These are phyloP conservation scores for Synodontis membranacea DNA, from an alignment of 2,113 vertebrate species.

Conservation along the genomic window DNA sequence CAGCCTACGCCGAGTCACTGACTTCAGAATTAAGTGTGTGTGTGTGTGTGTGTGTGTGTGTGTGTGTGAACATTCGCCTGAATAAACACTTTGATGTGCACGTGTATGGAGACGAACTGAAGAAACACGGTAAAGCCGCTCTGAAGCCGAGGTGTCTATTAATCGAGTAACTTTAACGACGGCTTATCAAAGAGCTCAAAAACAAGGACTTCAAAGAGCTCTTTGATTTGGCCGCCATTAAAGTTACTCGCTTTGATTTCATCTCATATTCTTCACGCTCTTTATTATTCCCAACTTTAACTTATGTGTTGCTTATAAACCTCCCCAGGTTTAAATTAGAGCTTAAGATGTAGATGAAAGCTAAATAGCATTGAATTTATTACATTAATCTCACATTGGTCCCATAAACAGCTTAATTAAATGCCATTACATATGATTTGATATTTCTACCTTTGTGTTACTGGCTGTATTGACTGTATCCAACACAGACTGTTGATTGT, in stretches of 20 bases:
- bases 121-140: not conserved
- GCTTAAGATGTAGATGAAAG: not conserved
- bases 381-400: not conserved
- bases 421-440: not conserved
- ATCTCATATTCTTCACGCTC: not conserved
- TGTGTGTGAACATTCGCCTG: not conserved
- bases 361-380: not conserved
- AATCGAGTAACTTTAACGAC: not conserved
- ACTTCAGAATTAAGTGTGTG: not conserved
- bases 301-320: not conserved
- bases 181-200: not conserved
- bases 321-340: not conserved
- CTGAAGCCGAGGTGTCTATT: not conserved
- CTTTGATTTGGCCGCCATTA: not conserved
- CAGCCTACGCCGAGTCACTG: not conserved
- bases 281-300: no score
- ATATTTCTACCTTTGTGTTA: not conserved
- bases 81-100: not conserved
- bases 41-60: not conserved
- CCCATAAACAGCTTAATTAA: not conserved
- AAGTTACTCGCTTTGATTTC: not conserved
- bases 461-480: not conserved
- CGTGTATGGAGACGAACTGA: not conserved
- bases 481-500: not conserved
- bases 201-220: not conserved